Conservation (phyloP, 2,888 invertebrate species). For the Mythimna albipuncta region DNA sequence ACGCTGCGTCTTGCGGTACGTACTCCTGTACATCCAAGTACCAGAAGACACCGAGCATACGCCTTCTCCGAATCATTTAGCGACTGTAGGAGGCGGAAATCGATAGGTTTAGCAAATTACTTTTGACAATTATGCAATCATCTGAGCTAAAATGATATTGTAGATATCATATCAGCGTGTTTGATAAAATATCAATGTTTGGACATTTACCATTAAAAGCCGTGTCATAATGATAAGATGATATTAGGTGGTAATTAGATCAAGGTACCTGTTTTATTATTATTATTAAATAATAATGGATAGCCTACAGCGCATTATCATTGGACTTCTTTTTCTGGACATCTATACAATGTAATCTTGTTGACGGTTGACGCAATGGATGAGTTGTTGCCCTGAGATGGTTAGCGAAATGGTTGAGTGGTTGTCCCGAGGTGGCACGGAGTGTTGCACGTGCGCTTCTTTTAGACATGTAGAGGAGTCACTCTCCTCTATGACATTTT, state of each 20-base stretch:
- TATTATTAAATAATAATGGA: not conserved
- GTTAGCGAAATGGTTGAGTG: no score
- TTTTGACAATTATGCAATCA: conserved; percentile 13
- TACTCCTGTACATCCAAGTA: no score
- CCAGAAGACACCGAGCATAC: not conserved
- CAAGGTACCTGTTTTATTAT: not conserved
- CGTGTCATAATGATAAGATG: conserved; percentile 24
- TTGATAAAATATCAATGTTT: conserved; percentile 43
- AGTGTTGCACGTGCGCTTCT: no score
- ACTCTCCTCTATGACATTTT: no score
- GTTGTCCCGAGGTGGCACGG: no score
- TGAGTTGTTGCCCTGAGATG: no score
- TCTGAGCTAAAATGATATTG: not conserved
- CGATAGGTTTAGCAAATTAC: not conserved
- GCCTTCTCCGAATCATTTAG: not conserved
- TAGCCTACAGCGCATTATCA: no score
- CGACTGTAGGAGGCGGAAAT: not conserved
- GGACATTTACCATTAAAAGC: conserved; percentile 37
- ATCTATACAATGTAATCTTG: no score
- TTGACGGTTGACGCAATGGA: no score
- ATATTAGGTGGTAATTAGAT: not conserved
- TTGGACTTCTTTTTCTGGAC: no score
- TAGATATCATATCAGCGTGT: conserved; percentile 44
- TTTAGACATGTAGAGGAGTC: no score
- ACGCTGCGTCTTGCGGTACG: no score